phyloP scores from a whole-genome alignment of 2,113 vertebrate genomes.

The Caranx melampygus region DNA sequence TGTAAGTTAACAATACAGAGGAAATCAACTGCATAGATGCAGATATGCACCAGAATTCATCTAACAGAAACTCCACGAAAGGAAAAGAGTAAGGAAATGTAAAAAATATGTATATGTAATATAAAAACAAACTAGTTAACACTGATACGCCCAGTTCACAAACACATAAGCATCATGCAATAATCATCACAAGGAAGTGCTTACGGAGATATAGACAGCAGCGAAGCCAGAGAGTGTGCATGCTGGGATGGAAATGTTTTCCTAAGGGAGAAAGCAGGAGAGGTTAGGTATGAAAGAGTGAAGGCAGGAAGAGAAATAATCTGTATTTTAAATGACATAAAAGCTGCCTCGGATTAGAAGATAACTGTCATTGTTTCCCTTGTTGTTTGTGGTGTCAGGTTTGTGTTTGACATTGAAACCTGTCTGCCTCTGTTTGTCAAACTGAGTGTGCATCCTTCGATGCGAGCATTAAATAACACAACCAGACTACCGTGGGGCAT shows the following conservation, averaged over 20 bases:
- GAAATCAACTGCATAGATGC: not conserved
- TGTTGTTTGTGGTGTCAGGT: not conserved
- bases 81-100: not conserved
- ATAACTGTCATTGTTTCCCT: not conserved
- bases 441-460: slow-evolving; percentile 19
- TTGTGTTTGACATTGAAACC: slow-evolving; percentile 31
- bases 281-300: slow-evolving; percentile 36
- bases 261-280: slow-evolving; percentile 80
- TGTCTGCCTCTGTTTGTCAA: slow-evolving; percentile 30
- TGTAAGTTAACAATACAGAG: not conserved
- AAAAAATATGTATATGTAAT: not conserved
- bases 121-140: not conserved
- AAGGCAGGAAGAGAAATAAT: slow-evolving; percentile 25
- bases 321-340: slow-evolving; percentile 9
- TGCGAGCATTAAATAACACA: slow-evolving; percentile 39
- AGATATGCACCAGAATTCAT: not conserved
- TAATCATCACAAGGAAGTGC: slow-evolving; percentile 77
- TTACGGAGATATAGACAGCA: slow-evolving; percentile 97
- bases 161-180: slow-evolving; percentile 22
- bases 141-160: not conserved
- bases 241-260: slow-evolving; percentile 99
- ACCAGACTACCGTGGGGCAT: slow-evolving; percentile 14
- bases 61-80: not conserved
- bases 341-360: slow-evolving; percentile 10
- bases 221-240: slow-evolving; percentile 96